Evolutionary conservation across 2,888 invertebrate genomes (phyloP), one percentile per base, ranked within the genome.

Genomic region (Zygothrica quintamaculata): DNA sequence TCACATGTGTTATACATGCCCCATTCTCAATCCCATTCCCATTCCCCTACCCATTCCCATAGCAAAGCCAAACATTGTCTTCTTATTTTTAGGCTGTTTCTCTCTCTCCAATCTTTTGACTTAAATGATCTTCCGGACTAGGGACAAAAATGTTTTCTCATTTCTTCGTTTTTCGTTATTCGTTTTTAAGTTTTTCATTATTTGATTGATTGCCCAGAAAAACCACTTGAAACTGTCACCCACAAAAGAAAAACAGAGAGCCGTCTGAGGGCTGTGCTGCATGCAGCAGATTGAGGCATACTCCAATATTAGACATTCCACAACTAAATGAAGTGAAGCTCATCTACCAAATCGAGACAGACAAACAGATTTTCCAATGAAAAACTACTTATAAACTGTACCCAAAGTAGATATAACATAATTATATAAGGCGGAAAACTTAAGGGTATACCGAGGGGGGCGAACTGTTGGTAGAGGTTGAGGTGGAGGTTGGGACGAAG

Each of bases 151-250:
- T 65, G 70, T 46, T 65, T 73, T 73, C 65, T 78, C 70, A 65
- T 74, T 77, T 68, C 31, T 57, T 72, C 58, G 67, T 68, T 66
- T 72, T 67, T 56, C 48, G 26, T 62, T 26, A 12, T 22, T 33
- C 8, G 9, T 37, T 26, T 13, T 13, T 29, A 15, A 9, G 36
- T 26, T n/a, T 39, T 31, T 47, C 25, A 29, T 22, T 47, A 68
- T 82, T 77, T 84, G 82, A 84, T 84, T 85, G 82, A 84, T 84
- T 82, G 79, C 82, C 79, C 60, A 51, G 85, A 75, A 81, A 81
- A 79, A 75, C 85, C 82, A 84, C 85, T 84, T 81, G 81, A 81
- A 84, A 72, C 73, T 84, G 78, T 78, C 80, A 80, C 52, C n/a
- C n/a, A 51, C 44, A 48, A 2, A 40, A 25, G 15, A 42, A 31